Evolutionary conservation across 2,888 invertebrate species (phyloP), one percentile per base, ranked within the genome.

Genomic region (Eustalomyia histrio): DNA sequence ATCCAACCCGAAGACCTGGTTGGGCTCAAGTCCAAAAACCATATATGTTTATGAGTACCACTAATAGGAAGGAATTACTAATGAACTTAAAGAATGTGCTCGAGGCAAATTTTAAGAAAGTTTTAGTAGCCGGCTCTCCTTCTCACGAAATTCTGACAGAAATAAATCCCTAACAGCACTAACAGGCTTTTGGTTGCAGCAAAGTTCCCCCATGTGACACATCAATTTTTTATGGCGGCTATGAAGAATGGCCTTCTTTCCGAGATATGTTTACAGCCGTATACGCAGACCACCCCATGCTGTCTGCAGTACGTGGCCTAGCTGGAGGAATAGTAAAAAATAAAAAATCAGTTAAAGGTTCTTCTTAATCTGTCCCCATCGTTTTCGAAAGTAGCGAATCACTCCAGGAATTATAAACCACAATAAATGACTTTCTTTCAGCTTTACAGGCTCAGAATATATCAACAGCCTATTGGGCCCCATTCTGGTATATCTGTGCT

Each of bases 251-350:
- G n/a, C 39, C 68, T 14, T 55, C 71, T 18, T 71, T 71, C 17
- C 16, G 71, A 8, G 52, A 71, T 35, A 71, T 71, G 61, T 71
- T 71, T 16, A 60, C 71, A 6, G 61, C 71, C 1, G 35, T 71
- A 0, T 71, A 71, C 33, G 29, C 35, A 12, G 35, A 71, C 4
- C 71, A 71, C 39, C 61, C 61, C 14, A 61, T 35, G 29, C 14
- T 58, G n/a, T 17, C 60, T 6, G 14, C 21, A 8, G 71, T 43
- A 1, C 68, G n/a, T n/a, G n/a, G n/a, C n/a, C n/a, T n/a, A n/a
- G n/a, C n/a, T n/a, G n/a, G n/a, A n/a, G n/a, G n/a, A n/a, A n/a
- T n/a, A n/a, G n/a, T n/a, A n/a, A n/a, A n/a, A n/a, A n/a, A n/a
- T n/a, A n/a, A n/a, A n/a, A n/a, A n/a, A n/a, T n/a, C n/a, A n/a